Conservation (phyloP, 2,888 invertebrate genomes). For the Pachycephus smyrnensis region DNA sequence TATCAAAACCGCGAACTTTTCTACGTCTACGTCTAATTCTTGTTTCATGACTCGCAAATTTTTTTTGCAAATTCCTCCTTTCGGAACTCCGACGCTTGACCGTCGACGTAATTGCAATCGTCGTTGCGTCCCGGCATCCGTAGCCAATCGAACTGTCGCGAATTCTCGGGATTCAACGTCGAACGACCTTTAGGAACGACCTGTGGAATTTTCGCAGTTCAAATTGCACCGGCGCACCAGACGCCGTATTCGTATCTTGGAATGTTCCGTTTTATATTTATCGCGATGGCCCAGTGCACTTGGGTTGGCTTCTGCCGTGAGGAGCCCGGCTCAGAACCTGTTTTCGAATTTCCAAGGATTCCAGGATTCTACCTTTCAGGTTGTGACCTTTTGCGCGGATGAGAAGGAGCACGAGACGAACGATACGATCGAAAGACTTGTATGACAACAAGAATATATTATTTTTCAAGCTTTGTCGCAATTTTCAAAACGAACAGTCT, state of each 20-base stretch:
- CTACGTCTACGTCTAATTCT: background rate
- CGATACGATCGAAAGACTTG: background rate
- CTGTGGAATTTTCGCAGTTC: background rate
- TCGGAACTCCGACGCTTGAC: accelerated
- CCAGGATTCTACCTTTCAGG: background rate
- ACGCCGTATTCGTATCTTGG: background rate
- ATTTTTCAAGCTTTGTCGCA: too few species aligned
- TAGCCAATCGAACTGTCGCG: background rate
- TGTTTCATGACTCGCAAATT: too few species aligned
- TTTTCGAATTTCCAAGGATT: background rate
- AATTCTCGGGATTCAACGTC: background rate
- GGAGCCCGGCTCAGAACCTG: background rate
- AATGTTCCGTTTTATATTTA: background rate
- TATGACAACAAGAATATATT: too few species aligned
- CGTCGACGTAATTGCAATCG: background rate
- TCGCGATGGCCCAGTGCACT: background rate
- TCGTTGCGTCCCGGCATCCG: background rate
- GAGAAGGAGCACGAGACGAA: background rate
- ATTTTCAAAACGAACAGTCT: background rate
- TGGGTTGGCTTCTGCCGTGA: background rate
- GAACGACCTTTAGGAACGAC: background rate
- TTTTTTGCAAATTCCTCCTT: too few species aligned
- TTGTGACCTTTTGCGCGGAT: background rate
- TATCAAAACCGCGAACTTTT: background rate
- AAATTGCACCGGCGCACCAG: background rate